Conservation (phyloP, 2,888 invertebrate species). For the Eupeodes luniger region DNA sequence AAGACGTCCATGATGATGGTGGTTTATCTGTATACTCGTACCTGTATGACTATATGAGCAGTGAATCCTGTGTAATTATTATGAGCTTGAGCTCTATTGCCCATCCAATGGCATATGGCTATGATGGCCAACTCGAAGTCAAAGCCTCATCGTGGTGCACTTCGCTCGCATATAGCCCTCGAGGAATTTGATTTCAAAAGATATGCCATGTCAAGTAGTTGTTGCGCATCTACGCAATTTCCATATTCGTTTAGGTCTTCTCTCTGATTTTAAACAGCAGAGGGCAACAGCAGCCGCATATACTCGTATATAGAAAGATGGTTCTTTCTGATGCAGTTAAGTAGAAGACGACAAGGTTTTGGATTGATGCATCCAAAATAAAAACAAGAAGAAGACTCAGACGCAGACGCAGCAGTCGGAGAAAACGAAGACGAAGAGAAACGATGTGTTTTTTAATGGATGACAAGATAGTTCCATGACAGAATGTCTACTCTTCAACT, state of each 20-base stretch:
- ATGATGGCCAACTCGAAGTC: conserved; percentile 12
- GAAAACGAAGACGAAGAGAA: background rate
- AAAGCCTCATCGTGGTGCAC: background rate
- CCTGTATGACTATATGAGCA: background rate
- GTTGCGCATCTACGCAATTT: conserved; percentile 60
- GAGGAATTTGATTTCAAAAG: conserved; percentile 65
- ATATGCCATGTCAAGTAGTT: conserved; percentile 53
- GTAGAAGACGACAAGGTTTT: conserved; percentile 26
- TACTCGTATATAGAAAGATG: background rate
- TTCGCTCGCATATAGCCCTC: conserved; percentile 33
- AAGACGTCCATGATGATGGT: conserved; percentile 63
- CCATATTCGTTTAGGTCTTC: conserved; percentile 61
- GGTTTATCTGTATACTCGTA: background rate
- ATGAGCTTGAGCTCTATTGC: conserved; percentile 59
- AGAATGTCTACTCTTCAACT: conserved; percentile 49
- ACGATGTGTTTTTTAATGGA: conserved; percentile 64
- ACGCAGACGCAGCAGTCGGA: no score
- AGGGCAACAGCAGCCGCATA: conserved; percentile 4
- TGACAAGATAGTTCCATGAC: conserved; percentile 64
- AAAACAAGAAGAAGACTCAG: conserved; percentile 18
- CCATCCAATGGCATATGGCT: conserved; percentile 34
- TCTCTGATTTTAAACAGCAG: conserved; percentile 23
- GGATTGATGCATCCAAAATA: conserved; percentile 51
- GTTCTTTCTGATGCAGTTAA: background rate
- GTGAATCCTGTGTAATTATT: conserved; percentile 62